Base-by-base conservation (phyloP, 2,797 vertebrate species). In the Florisuga fusca region DNA sequence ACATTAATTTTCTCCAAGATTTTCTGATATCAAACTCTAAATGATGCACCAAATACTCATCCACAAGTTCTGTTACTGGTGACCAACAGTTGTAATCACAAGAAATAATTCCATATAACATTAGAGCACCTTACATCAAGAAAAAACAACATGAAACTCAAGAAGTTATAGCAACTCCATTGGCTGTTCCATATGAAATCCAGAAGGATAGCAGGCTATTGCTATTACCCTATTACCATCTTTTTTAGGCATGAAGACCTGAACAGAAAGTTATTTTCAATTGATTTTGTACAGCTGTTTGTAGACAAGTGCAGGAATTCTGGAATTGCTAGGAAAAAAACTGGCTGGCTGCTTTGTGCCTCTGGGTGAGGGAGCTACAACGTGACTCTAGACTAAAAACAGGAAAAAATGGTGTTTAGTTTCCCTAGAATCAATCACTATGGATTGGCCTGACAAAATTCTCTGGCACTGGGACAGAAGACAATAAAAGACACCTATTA, bases 371-470 rank as follows among this genome's bases (percentile, higher is more conserved):
- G 89, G 88, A 83, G 58, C 86, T 93, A 81, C 74, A 92, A 67
- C 1, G 29, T 86, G 89, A 68, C 62, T 90, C 4, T 12, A 48
- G 87, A 91, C 89, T 86, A 78, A 94, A 95, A 95, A 89, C 91
- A 95, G 89, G 85, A 96, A 87, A 91, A 95, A 95, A 92, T 54
- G 72, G 91, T 93, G 62, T 92, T 94, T 94, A 89, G 76, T 94
- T 96, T 95, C 93, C 72, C 67, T 45, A 93, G 76, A 95, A 96
- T 93, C 94, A 95, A 91, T 94, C 89, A 95, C 73, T 90, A 5
- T 33, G 66, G 55, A 86, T 86, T 88, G 82, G 82, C 69, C 83
- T 92, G 95, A 96, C 85, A 96, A 94, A 95, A 87, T 80, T 91
- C 67, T 84, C 91, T 90, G 85, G 84, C 91, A 74, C 50, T 85